Evolutionary conservation across 1,140 invertebrate genomes (phyloP).

Genomic region (Hycleus phaleratus): DNA sequence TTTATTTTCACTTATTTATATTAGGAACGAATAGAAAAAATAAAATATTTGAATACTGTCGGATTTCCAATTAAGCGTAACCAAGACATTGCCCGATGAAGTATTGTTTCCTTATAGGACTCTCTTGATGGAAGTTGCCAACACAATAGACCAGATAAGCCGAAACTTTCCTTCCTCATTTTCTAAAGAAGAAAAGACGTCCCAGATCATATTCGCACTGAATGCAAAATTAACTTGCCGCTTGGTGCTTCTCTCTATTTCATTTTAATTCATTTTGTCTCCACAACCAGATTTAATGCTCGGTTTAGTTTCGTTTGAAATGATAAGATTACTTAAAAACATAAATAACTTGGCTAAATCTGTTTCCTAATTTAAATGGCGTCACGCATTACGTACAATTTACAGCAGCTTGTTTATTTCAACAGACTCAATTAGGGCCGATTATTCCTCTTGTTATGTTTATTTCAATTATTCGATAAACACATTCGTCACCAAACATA

Average conservation of each 20-base stretch:
- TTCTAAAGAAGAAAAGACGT: slow-evolving; percentile 28
- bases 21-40: too few relatives aligned
- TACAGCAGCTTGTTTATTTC: slow-evolving; percentile 16
- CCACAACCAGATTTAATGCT: slow-evolving; percentile 31
- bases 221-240: slow-evolving; percentile 32
- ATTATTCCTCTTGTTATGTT: too few relatives aligned
- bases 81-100: slow-evolving; percentile 26
- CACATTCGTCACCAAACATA: too few relatives aligned
- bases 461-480: too few relatives aligned
- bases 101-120: slow-evolving; percentile 30
- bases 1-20: too few relatives aligned
- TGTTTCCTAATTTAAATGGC: slow-evolving; percentile 28
- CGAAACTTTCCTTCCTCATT: slow-evolving; percentile 24
- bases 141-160: slow-evolving; percentile 33
- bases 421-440: slow-evolving; percentile 8
- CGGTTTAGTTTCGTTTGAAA: slow-evolving; percentile 31
- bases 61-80: slow-evolving; percentile 29
- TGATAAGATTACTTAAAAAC: slow-evolving; percentile 32
- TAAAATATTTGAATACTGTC: too few relatives aligned
- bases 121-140: slow-evolving; percentile 23
- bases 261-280: slow-evolving; percentile 35
- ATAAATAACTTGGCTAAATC: slow-evolving; percentile 30
- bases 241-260: slow-evolving; percentile 7
- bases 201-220: slow-evolving; percentile 32
- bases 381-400: slow-evolving; percentile 22